Conservation (phyloP, 1,140 invertebrate genomes). For the Orussus abietinus region DNA sequence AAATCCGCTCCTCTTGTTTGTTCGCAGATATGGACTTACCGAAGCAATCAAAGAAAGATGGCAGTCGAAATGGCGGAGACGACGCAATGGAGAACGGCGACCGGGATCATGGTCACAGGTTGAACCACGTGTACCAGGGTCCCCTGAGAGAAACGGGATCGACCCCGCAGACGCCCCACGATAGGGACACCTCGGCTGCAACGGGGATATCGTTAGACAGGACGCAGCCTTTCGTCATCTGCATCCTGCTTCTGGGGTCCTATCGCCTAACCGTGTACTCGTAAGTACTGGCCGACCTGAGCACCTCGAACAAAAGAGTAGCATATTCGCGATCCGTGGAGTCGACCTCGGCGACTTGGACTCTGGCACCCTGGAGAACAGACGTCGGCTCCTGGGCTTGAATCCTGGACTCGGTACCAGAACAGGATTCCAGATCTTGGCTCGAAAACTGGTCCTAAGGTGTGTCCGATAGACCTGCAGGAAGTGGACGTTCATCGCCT, state of each 20-base stretch:
- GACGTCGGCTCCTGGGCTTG: too few relatives aligned
- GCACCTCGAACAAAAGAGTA: not conserved
- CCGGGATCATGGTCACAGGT: constrained; percentile 30
- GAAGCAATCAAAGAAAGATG: constrained; percentile 32
- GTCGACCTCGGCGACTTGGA: not conserved
- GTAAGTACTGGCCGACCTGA: not conserved
- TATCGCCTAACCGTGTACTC: not conserved
- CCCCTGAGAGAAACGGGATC: constrained; percentile 39
- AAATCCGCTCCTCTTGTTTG: constrained; percentile 9
- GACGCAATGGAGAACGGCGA: constrained; percentile 23
- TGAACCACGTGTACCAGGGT: constrained; percentile 41
- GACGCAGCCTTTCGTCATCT: not conserved
- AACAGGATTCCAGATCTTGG: too few relatives aligned
- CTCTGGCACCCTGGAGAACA: constrained; percentile 5
- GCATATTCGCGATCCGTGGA: constrained; percentile 9
- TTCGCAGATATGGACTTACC: constrained; percentile 34
- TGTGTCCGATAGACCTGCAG: too few relatives aligned
- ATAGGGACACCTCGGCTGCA: constrained; percentile 13
- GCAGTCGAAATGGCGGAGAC: constrained; percentile 18
- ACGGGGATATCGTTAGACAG: constrained; percentile 6
- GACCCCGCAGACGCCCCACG: constrained; percentile 22
- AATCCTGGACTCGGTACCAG: too few relatives aligned
- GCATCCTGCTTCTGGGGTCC: not conserved
- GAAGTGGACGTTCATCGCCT: too few relatives aligned
- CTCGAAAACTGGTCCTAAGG: too few relatives aligned